A percentile compares a stretch with the other conserved stretches of the same genome.
Conservation (phyloP, 2,888 invertebrate species). For the Falcaria lacertinaria region DNA sequence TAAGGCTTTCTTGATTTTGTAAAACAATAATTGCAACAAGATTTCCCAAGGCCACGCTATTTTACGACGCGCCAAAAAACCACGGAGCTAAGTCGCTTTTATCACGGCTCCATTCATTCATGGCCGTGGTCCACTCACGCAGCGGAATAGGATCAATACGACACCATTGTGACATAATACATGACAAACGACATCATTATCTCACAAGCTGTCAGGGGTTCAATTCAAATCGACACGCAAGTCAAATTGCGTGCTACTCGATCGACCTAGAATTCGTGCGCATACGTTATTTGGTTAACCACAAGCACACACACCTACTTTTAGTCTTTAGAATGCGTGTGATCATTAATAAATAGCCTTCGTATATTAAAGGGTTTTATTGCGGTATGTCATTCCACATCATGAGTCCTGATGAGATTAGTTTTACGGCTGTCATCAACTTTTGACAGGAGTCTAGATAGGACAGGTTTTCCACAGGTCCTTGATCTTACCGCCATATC, state of each 20-base stretch:
- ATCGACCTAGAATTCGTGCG: neutral
- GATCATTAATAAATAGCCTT: neutral
- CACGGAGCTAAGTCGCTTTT: constrained; percentile 15
- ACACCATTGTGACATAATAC: constrained; percentile 6
- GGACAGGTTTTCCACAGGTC: constrained; percentile 15
- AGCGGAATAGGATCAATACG: constrained; percentile 23
- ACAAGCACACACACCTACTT: neutral
- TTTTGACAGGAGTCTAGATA: neutral
- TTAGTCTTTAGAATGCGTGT: neutral
- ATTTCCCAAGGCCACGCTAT: constrained; percentile 6
- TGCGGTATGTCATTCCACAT: neutral
- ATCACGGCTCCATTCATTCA: constrained; percentile 22
- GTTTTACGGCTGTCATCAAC: neutral
- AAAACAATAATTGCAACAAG: constrained; percentile 20
- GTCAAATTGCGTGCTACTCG: constrained; percentile 4
- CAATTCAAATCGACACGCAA: neutral
- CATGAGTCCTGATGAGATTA: neutral
- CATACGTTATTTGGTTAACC: neutral
- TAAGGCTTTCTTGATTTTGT: constrained; percentile 11
- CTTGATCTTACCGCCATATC: constrained; percentile 46
- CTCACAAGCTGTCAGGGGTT: constrained; percentile 2
- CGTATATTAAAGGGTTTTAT: neutral
- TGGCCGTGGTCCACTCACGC: constrained; percentile 34
- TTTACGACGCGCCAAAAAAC: neutral
- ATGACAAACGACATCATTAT: constrained; percentile 6